Conservation (phyloP, 2,113 vertebrate species). For the Mustela lutreola region DNA sequence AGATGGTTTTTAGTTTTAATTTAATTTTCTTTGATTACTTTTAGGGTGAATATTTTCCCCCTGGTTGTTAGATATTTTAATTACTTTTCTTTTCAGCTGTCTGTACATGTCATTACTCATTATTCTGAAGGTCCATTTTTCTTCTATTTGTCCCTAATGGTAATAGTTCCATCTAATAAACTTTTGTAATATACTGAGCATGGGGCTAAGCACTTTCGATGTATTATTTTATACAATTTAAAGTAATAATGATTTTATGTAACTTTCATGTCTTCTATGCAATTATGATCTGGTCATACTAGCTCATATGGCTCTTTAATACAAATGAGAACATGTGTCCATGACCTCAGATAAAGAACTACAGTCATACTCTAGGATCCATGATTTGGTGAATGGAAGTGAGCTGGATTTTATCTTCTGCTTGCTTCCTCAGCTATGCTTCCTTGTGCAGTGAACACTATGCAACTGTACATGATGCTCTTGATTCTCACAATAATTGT, state of each 20-base stretch:
- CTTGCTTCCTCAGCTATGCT: neutral
- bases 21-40: constrained; percentile 46
- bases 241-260: neutral
- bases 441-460: neutral
- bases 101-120: neutral
- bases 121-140: neutral
- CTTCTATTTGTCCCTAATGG: constrained; percentile 28
- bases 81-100: neutral
- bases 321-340: neutral
- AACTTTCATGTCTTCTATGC: constrained; percentile 28
- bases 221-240: constrained; percentile 7
- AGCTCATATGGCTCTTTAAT: neutral
- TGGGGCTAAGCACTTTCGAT: neutral
- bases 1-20: neutral
- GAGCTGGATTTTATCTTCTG: neutral
- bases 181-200: neutral
- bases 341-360: neutral
- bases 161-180: constrained; percentile 26
- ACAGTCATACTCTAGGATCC: neutral
- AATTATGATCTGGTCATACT: neutral
- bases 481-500: neutral
- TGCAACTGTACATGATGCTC: neutral
- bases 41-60: constrained; percentile 34
- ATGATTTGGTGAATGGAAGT: neutral
- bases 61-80: constrained; percentile 42